Evolutionary conservation across 2,888 invertebrate species (phyloP).

Genomic region (Micropterix aruncella): DNA sequence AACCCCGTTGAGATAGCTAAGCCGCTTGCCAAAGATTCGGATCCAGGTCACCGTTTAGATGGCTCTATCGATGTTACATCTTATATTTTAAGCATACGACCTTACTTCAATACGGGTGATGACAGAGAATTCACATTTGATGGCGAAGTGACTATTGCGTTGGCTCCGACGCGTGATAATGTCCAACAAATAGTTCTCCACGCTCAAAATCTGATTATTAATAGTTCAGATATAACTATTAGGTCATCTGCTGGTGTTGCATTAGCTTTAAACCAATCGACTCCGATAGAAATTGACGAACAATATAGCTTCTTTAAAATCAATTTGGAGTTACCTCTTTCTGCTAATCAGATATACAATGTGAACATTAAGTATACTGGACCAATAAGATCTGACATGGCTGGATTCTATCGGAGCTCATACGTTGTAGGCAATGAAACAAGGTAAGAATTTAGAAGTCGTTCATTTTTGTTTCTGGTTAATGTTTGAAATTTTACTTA

Average conservation of each 20-base stretch:
- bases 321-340: conserved; percentile 23
- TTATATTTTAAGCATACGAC: conserved; percentile 38
- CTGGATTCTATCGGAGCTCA: conserved; percentile 47
- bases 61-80: conserved; percentile 26
- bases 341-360: conserved; percentile 23
- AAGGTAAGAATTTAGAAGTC: no score
- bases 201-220: conserved; percentile 23
- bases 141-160: conserved; percentile 30
- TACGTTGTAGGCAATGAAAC: conserved; percentile 33
- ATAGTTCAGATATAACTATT: conserved; percentile 18
- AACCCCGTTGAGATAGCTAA: neutral
- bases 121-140: conserved; percentile 28
- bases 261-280: conserved; percentile 16
- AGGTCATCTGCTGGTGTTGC: conserved; percentile 13
- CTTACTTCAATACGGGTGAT: conserved; percentile 32
- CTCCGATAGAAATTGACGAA: conserved; percentile 21
- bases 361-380: conserved; percentile 40
- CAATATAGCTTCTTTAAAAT: conserved; percentile 35
- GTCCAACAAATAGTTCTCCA: conserved; percentile 28
- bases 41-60: neutral
- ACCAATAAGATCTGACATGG: conserved; percentile 35
- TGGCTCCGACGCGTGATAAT: conserved; percentile 17
- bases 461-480: no score
- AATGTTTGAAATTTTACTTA: no score
- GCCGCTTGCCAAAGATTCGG: neutral